Conservation (phyloP, 2,797 vertebrate genomes). For the Glossophaga mutica region DNA sequence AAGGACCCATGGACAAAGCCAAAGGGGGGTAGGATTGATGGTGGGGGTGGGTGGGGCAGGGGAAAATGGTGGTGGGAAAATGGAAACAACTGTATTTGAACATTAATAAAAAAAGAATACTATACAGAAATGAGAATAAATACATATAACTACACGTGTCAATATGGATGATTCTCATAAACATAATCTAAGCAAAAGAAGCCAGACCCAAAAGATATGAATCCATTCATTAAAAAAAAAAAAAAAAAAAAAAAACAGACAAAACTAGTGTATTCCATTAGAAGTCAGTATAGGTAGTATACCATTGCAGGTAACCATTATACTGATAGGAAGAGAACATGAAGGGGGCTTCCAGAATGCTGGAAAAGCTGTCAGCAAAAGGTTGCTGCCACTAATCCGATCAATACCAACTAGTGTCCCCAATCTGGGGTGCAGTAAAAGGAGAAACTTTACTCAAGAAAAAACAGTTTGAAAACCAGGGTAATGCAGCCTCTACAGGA, state of each 20-base stretch:
- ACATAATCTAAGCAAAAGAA: neutral
- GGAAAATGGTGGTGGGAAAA: too few species aligned
- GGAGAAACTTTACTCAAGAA: neutral
- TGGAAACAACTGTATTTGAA: too few species aligned
- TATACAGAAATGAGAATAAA: neutral
- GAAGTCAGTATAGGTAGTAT: neutral
- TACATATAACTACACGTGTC: neutral
- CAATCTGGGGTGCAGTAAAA: neutral
- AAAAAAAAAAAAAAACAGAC: neutral
- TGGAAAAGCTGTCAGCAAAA: neutral
- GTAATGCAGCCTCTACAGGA: neutral
- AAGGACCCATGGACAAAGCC: too few species aligned
- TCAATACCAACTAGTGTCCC: neutral
- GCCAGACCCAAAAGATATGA: neutral
- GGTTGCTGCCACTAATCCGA: neutral
- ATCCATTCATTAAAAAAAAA: neutral
- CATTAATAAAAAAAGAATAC: neutral
- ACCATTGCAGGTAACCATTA: neutral
- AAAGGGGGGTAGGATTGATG: too few species aligned
- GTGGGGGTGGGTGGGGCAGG: too few species aligned
- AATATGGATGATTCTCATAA: neutral
- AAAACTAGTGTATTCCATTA: neutral
- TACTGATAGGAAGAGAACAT: neutral
- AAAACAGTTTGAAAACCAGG: neutral
- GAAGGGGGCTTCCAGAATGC: neutral